phyloP scores from a whole-genome alignment of 2,797 vertebrate genomes.

The Lerista edwardsae region DNA sequence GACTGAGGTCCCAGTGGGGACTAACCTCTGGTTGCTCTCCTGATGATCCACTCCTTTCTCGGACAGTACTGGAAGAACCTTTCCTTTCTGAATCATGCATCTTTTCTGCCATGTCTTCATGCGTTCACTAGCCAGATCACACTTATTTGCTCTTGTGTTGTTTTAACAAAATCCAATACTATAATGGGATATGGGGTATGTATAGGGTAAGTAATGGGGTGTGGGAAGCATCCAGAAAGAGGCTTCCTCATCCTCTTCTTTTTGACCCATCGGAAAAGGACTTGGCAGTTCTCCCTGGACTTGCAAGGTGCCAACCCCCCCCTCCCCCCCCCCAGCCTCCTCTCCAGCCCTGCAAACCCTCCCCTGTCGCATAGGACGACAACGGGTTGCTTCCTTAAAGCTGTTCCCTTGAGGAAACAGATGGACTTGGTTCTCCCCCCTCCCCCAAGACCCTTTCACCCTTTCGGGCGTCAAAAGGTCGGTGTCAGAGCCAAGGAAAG shows the following conservation, averaged over 20 bases:
- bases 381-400: conserved; percentile 43
- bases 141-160: conserved; percentile 63
- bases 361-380: neutral
- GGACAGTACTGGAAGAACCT: conserved; percentile 8
- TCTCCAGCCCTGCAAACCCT: neutral
- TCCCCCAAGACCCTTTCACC: too few relatives aligned
- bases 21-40: conserved; percentile 27
- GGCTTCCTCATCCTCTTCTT: neutral
- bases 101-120: conserved; percentile 38
- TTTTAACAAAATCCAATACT: neutral
- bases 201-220: too few relatives aligned
- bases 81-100: conserved; percentile 29
- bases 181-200: conserved; percentile 29
- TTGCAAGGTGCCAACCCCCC: conserved; percentile 29
- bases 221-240: conserved; percentile 30
- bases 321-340: rapidly evolving
- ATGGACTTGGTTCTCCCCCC: neutral
- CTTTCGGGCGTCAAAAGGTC: conserved; percentile 16
- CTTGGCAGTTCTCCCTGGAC: conserved; percentile 41
- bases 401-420: conserved; percentile 30
- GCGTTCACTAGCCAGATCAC: conserved; percentile 54
- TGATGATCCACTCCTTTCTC: neutral
- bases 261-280: conserved; percentile 56
- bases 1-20: conserved; percentile 12
- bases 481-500: conserved; percentile 52